These are phyloP conservation scores for Tetramorium bicarinatum DNA, from an alignment of 2,888 invertebrate genomes.

Conservation along the genomic window DNA sequence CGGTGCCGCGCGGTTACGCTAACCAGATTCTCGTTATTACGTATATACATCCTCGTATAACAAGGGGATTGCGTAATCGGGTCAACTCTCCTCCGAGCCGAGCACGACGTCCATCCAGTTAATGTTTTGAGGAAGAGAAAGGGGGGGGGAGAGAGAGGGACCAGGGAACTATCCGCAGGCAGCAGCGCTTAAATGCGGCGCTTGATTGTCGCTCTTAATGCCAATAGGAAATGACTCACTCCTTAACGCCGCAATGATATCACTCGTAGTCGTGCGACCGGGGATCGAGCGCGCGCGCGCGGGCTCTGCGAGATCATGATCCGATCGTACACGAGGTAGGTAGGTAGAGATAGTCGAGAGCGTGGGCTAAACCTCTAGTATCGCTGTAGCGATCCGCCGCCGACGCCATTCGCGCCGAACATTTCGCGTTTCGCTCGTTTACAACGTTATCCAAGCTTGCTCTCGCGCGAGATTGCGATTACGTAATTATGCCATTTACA, in stretches of 20 bases:
- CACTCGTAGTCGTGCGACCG: conserved; percentile 63
- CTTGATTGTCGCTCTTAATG: conserved; percentile 77
- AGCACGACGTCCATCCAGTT: conserved; percentile 60
- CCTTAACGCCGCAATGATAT: conserved; percentile 77
- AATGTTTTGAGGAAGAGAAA: conserved; percentile 54
- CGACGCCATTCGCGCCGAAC: conserved; percentile 28
- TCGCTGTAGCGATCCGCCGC: conserved; percentile 1
- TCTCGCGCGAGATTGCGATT: conserved; percentile 29
- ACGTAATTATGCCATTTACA: conserved; percentile 16
- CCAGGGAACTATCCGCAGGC: conserved; percentile 4
- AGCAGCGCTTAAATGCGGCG: conserved; percentile 50
- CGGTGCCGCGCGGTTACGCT: not conserved
- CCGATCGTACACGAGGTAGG: conserved; percentile 64
- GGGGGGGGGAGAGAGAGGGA: not conserved
- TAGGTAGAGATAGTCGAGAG: conserved; percentile 28
- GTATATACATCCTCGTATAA: conserved; percentile 51
- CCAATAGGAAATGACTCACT: conserved; percentile 80
- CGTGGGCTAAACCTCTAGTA: conserved; percentile 33
- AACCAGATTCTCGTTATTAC: conserved; percentile 63
- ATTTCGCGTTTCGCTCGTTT: conserved; percentile 32
- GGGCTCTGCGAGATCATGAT: conserved; percentile 64
- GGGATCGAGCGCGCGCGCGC: conserved; percentile 23
- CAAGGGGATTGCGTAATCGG: conserved; percentile 76
- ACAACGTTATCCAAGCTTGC: conserved; percentile 28
- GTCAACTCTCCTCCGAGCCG: conserved; percentile 63